Base-by-base conservation (phyloP, 2,888 invertebrate genomes). In the Yponomeuta plumbellus region DNA sequence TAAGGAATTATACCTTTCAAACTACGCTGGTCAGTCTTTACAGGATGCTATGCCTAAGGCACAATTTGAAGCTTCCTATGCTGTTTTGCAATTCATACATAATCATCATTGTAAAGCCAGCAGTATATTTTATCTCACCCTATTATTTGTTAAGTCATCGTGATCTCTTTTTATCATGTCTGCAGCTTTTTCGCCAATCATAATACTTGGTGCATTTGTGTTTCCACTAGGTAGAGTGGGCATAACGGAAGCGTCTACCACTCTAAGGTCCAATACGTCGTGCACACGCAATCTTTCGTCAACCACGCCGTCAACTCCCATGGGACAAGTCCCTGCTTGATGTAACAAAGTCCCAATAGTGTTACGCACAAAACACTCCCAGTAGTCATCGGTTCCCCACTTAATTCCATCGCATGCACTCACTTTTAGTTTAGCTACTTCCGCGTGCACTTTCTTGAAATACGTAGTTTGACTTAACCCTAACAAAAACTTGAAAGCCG, bases 301-400 rank as follows among this genome's bases (percentile, higher is more conserved):
- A 0, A 89, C 88, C 0, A 90, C 89, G 0, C 87, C 86, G 61
- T 76, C 57, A 0, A 69, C 69, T 0, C 86, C 88, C 88, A 90
- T 89, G 2, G 79, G 77, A 67, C 88, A 89, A 1, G 88, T 85
- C 0, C 92, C 91, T 0, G 91, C 92, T 44, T 93, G 92, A 76
- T 94, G 94, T 68, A 93, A 92, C 66, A 95, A 83, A 11, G 93
- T 92, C 39, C 90, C 83, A 0, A 93, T 92, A 21, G 93, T 81
- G 69, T 92, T 91, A 57, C 90, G 85, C 0, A 92, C 87, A 73
- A 93, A 92, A 74, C 95, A 95, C 61, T 86, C 85, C 93, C 94
- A 94, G 73, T 95, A 95, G 0, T 82, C 81, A 75, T 94, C 93
- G 0, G 92, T 85, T 22, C 86, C 92, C 75, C 92, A 92, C 0